A percentile compares a stretch with the other conserved stretches of the same genome.
These are phyloP conservation scores for Polypedilum pembai DNA, from an alignment of 1,140 invertebrate species.

Conservation along the genomic window DNA sequence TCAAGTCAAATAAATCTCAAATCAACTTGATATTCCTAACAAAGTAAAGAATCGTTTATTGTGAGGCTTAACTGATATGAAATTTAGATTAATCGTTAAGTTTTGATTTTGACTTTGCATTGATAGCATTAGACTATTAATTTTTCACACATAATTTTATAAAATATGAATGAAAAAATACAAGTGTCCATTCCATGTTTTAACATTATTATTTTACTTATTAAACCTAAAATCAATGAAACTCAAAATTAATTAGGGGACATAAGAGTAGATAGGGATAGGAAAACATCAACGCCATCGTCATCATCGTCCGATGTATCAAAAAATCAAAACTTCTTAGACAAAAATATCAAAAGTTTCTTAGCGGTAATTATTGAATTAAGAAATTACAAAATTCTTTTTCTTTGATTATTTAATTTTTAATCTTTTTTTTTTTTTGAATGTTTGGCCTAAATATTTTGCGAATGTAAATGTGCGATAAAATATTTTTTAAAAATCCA, in stretches of 20 bases:
- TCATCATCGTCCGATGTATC: slow-evolving; percentile 22
- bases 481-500: background rate
- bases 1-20: too few relatives aligned
- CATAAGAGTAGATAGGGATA: background rate
- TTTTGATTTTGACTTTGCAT: too few relatives aligned
- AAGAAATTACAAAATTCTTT: background rate
- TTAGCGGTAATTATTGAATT: slow-evolving; percentile 16
- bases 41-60: too few relatives aligned
- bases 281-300: slow-evolving; percentile 25
- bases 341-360: slow-evolving; percentile 24
- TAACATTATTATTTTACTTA: background rate
- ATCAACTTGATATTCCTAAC: too few relatives aligned
- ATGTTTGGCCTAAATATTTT: background rate
- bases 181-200: too few relatives aligned
- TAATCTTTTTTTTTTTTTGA: background rate
- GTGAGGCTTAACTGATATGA: too few relatives aligned
- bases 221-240: background rate
- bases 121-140: too few relatives aligned
- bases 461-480: background rate
- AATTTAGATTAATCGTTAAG: too few relatives aligned
- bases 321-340: slow-evolving; percentile 23
- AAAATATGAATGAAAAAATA: too few relatives aligned
- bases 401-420: background rate
- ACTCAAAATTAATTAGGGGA: background rate
- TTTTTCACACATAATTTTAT: too few relatives aligned